phyloP scores from a whole-genome alignment of 2,113 vertebrate genomes.

The Isurus oxyrinchus region DNA sequence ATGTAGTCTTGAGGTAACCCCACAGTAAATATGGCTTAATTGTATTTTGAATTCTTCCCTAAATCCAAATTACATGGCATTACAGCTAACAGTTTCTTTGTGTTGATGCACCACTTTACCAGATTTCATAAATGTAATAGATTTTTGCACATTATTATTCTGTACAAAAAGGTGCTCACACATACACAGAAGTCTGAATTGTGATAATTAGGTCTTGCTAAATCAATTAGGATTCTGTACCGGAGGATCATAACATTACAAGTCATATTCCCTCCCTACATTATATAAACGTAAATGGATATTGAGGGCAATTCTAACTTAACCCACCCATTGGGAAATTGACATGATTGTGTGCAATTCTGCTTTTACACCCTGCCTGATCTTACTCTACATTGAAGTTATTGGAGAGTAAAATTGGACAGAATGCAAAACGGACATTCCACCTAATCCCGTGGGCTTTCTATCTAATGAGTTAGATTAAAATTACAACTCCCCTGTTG shows the following conservation, averaged over 20 bases:
- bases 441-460: neutral
- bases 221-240: neutral
- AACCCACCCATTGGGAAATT: neutral
- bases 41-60: neutral
- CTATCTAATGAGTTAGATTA: neutral
- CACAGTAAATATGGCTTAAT: slow-evolving; percentile 15
- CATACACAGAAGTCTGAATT: neutral
- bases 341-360: neutral
- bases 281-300: neutral
- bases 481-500: neutral
- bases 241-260: neutral
- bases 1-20: slow-evolving; percentile 19
- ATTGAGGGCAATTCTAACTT: neutral
- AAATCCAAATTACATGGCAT: slow-evolving; percentile 15
- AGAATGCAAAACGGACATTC: neutral
- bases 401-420: neutral
- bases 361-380: neutral
- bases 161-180: neutral
- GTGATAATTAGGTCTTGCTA: neutral
- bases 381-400: neutral
- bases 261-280: neutral
- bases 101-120: neutral
- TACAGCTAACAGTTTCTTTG: neutral
- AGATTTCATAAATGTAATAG: neutral
- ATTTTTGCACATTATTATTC: neutral